Evolutionary conservation across 2,113 vertebrate genomes (phyloP), one percentile per base, ranked within the genome.

Genomic region (Junco hyemalis): DNA sequence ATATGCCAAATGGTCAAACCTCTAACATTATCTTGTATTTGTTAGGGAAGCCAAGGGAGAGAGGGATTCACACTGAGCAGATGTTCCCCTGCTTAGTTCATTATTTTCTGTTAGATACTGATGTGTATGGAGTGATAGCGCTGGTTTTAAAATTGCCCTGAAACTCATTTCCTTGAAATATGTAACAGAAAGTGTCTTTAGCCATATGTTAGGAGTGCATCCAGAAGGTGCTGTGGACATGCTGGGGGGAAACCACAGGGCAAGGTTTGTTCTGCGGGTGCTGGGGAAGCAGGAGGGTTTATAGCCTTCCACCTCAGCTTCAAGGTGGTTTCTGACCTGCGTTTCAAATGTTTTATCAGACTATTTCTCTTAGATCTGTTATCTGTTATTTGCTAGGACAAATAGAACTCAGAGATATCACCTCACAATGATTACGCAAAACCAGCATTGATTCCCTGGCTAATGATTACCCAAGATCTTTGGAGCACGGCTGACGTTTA

Each of bases 401-500:
- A 96, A 97, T 59, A 94, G 68, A 92, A 66, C 74, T 69, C 63
- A 23, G 51, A 79, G 79, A 63, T 92, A 93, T 13, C 60, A 68
- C 80, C 47, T 78, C 71, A 48, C 21, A 63, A 23, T 42, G 80
- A 60, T 96, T 88, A 74, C 63, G 82, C 90, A 97, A 95, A 42
- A 56, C 4, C 36, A 36, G 31, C 8, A 38, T 92, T 51, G 93
- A 96, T 92, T 74, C 72, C 45, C 72, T 78, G 56, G 82, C 57
- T 96, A 95, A 97, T 84, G 40, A 79, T 96, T 96, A 86, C 44
- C 74, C 51, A 50, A 64, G 50, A 40, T 90, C 79, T 92, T 88
- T 86, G 44, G 26, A 94, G 47, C 0, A 0, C 12, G 29, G 64
- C 54, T 95, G 14, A 96, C 83, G 33, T 94, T 95, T 93, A 94